phyloP scores from a whole-genome alignment of 53 echinoderm and acorn worm genomes.

The Apostichopus leukothele region DNA sequence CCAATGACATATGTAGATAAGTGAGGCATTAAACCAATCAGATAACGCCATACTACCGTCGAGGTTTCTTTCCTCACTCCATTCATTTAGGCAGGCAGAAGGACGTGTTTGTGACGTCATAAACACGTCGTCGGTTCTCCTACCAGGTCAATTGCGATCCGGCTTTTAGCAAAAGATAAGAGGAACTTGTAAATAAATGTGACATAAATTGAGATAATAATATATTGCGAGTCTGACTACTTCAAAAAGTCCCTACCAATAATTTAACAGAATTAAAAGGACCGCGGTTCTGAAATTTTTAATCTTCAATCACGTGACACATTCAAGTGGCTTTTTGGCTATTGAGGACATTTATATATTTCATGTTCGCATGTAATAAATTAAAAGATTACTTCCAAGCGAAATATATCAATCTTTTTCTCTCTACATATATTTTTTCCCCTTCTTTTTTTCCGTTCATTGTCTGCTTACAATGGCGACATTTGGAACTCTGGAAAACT shows the following conservation, averaged over 20 bases:
- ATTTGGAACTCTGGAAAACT: too few relatives aligned
- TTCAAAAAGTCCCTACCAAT: background rate
- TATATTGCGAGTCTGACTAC: background rate
- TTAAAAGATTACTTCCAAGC: background rate
- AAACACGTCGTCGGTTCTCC: constrained; percentile 30
- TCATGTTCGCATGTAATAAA: constrained; percentile 25
- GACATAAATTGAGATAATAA: constrained; percentile 9
- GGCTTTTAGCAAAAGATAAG: constrained; percentile 40
- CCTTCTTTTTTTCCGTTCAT: too few relatives aligned
- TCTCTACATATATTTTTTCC: background rate
- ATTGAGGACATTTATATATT: background rate
- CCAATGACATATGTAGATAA: constrained; percentile 7
- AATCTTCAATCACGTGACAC: background rate
- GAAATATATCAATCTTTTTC: background rate
- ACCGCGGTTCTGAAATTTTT: background rate
- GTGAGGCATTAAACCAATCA: constrained; percentile 2
- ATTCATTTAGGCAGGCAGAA: constrained; percentile 14
- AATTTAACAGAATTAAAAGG: background rate
- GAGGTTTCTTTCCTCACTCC: constrained; percentile 38
- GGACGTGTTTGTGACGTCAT: constrained; percentile 39
- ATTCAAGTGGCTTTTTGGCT: background rate
- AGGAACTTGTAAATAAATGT: constrained; percentile 39
- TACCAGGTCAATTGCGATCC: constrained; percentile 29
- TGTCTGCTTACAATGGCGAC: too few relatives aligned
- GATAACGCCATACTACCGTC: constrained; percentile 14